Conservation (phyloP, 2,888 invertebrate species). For the Caenorhabditis afra region DNA sequence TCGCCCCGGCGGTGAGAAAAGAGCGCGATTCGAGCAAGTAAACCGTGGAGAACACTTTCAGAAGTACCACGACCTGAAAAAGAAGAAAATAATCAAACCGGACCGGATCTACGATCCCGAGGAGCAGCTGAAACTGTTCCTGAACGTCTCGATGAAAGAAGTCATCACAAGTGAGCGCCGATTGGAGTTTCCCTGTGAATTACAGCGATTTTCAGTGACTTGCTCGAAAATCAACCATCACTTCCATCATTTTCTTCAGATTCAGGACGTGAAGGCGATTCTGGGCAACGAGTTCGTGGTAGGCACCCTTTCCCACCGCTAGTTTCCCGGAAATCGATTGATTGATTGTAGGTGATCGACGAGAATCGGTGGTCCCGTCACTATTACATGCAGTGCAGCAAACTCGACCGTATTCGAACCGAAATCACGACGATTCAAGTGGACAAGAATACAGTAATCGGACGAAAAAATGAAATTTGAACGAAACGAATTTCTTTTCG, state of each 20-base stretch:
- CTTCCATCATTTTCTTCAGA: background rate
- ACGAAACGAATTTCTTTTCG: no score
- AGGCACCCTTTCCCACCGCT: background rate
- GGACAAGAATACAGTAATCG: background rate
- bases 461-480: background rate
- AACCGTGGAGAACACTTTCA: background rate
- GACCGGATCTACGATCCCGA: background rate
- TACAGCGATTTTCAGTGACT: no score
- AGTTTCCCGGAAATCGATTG: background rate
- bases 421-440: background rate
- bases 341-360: background rate
- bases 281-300: conserved; percentile 1
- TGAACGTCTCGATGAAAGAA: no score
- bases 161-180: no score
- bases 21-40: no score
- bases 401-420: background rate
- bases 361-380: background rate
- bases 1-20: no score
- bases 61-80: background rate
- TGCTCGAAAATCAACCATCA: background rate
- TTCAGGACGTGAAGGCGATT: conserved; percentile 2
- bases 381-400: background rate
- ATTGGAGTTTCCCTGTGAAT: no score
- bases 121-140: no score
- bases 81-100: background rate